Evolutionary conservation across 2,113 vertebrate species (phyloP), one percentile per base, ranked within the genome.

Genomic region (Podiceps cristatus): DNA sequence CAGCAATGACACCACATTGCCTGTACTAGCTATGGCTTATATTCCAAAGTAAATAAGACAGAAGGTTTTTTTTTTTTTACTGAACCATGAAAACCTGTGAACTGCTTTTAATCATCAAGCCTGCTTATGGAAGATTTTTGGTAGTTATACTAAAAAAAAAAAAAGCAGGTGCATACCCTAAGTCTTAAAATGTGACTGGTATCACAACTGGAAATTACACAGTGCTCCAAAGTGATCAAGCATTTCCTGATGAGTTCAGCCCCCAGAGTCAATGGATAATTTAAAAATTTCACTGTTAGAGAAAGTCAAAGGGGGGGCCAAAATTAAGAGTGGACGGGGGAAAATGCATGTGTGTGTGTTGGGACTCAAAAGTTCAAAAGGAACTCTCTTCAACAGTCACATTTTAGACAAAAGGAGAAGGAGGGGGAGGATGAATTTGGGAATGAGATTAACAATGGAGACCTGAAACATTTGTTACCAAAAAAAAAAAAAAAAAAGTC

Each of bases 331-430:
- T 3, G 13, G n/a, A 63, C 10, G 25, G 29, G 59, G 12, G 2
- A 55, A 83, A 95, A 58, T 14, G 9, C 6, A 9, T 29, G 8
- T 18, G 28, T 13, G 11, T 40, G 25, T 37, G 13, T 11, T 59
- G 15, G 23, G 86, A 68, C n/a, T 74, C 37, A 15, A 11, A 84
- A 94, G 14, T 62, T 92, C 28, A 63, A 60, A 37, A 52, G 44
- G 10, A 91, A 87, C 52, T 52, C 73, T 60, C 19, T 78, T 91
- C 23, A 91, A 69, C 91, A 95, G 95, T 94, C 95, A 96, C 96
- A 95, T 87, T 95, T 94, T 78, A 95, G 93, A 96, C 93, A 87
- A 89, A 84, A 96, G 94, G 86, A 93, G 69, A 84, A 96, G 94
- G 86, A 93, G 69, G 13, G 90, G 37, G n/a, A 96, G 8, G 47